A percentile compares a stretch with the other conserved stretches of the same genome.
Conservation (phyloP, 2,797 vertebrate genomes). For the Cryptoblepharus egeriae region DNA sequence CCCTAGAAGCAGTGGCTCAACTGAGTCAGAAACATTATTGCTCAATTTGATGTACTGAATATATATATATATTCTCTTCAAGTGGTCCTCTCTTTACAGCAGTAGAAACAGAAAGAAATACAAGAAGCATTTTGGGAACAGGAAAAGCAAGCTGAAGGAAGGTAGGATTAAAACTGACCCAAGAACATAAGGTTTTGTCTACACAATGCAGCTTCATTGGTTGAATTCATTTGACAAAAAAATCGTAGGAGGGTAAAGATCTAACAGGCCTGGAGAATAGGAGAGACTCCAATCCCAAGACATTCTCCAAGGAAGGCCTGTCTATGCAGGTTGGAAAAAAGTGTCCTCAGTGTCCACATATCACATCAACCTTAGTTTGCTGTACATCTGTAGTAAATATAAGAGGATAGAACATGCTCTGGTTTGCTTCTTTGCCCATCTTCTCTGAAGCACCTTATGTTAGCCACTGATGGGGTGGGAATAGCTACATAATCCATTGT, state of each 20-base stretch:
- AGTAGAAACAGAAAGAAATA: constrained; percentile 70
- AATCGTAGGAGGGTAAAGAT: background rate
- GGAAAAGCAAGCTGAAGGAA: background rate
- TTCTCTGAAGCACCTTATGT: background rate
- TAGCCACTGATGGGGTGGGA: background rate
- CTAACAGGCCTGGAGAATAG: background rate
- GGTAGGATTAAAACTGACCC: background rate
- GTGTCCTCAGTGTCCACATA: background rate
- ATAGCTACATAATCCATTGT: background rate
- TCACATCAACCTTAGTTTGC: background rate
- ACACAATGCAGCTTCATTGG: background rate
- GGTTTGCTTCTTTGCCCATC: background rate
- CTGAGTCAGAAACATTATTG: constrained; percentile 59
- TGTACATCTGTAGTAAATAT: background rate
- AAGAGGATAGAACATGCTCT: background rate
- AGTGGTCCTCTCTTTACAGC: constrained; percentile 37
- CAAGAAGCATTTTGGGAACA: constrained; percentile 17
- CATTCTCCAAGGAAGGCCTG: background rate
- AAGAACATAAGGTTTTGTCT: background rate
- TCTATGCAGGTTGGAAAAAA: background rate
- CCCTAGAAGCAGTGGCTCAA: constrained; percentile 41
- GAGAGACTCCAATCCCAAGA: background rate
- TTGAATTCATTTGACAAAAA: background rate
- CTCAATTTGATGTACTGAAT: constrained; percentile 53
- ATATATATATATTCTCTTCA: constrained; percentile 8